A percentile compares a stretch with the other conserved stretches of the same genome.
phyloP scores from a whole-genome alignment of 1,140 invertebrate genomes.

The Bombus affinis region DNA sequence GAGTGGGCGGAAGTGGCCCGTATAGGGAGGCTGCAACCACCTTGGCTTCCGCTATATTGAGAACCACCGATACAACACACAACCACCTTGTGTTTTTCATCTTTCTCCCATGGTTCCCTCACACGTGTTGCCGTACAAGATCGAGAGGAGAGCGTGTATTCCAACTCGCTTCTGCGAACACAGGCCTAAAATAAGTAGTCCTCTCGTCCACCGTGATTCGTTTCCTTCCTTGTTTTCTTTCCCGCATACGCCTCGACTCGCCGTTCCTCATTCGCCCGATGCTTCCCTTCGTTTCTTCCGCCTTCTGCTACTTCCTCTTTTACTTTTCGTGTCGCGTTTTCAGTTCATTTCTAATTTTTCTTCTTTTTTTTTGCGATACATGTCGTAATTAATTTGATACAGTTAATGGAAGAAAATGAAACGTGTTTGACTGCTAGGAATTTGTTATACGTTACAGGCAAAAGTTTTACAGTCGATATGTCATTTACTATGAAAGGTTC shows the following conservation, averaged over 20 bases:
- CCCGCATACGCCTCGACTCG: not conserved
- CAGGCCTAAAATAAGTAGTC: slow-evolving; percentile 46
- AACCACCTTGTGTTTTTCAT: slow-evolving; percentile 75
- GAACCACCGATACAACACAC: slow-evolving; percentile 62
- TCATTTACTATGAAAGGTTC: not conserved
- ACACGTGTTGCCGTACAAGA: slow-evolving; percentile 52
- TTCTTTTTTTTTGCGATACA: not conserved
- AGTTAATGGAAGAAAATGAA: too few species aligned
- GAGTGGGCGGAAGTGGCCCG: slow-evolving; percentile 77
- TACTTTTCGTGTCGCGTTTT: not conserved
- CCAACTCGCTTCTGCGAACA: slow-evolving; percentile 43
- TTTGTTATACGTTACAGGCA: too few species aligned
- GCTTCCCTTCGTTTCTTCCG: not conserved
- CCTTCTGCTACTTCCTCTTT: not conserved
- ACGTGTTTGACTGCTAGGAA: too few species aligned
- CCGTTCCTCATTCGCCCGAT: not conserved
- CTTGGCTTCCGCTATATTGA: slow-evolving; percentile 83
- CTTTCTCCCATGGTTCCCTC: slow-evolving; percentile 12
- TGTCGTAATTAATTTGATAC: not conserved
- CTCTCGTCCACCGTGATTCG: slow-evolving; percentile 41
- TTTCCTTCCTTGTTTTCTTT: slow-evolving; percentile 57
- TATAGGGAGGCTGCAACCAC: slow-evolving; percentile 81
- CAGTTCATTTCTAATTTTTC: not conserved
- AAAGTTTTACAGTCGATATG: too few species aligned
- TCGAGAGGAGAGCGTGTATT: not conserved